These are phyloP conservation scores for Saturnia japonica DNA, from an alignment of 2,888 invertebrate genomes.

Conservation along the genomic window DNA sequence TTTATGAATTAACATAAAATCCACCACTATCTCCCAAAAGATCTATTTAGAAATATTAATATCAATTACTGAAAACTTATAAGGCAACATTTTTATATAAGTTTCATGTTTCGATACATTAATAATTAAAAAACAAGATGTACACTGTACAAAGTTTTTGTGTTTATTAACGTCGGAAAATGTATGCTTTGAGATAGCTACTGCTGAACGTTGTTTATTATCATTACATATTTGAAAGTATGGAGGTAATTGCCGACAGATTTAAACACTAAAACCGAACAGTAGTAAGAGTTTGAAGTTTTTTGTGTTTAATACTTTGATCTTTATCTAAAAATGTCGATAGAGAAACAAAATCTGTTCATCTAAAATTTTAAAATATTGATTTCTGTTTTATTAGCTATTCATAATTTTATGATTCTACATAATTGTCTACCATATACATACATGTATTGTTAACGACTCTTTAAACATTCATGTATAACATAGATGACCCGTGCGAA, in stretches of 20 bases:
- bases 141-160: slow-evolving; percentile 16
- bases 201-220: slow-evolving; percentile 23
- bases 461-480: background rate
- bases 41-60: background rate
- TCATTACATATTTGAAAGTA: slow-evolving; percentile 25
- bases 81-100: slow-evolving; percentile 5
- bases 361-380: background rate
- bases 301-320: slow-evolving; percentile 28
- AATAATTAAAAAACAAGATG: slow-evolving; percentile 16
- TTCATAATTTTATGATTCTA: slow-evolving; percentile 9
- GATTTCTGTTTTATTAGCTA: background rate
- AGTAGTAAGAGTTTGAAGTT: slow-evolving; percentile 14
- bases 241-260: slow-evolving; percentile 19
- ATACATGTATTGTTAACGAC: background rate
- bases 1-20: too few relatives aligned
- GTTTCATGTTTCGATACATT: background rate
- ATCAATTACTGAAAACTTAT: background rate
- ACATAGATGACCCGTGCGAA: too few relatives aligned
- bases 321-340: slow-evolving; percentile 25
- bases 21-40: too few relatives aligned
- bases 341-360: slow-evolving; percentile 10
- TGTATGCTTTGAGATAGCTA: slow-evolving; percentile 21
- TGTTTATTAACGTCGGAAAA: slow-evolving; percentile 21
- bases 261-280: slow-evolving; percentile 15
- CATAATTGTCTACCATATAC: background rate